Percentiles rank a stretch among this genome's conserved stretches.
These are phyloP conservation scores for Dasyprocta punctata DNA, from an alignment of 2,113 vertebrate genomes.

Conservation along the genomic window DNA sequence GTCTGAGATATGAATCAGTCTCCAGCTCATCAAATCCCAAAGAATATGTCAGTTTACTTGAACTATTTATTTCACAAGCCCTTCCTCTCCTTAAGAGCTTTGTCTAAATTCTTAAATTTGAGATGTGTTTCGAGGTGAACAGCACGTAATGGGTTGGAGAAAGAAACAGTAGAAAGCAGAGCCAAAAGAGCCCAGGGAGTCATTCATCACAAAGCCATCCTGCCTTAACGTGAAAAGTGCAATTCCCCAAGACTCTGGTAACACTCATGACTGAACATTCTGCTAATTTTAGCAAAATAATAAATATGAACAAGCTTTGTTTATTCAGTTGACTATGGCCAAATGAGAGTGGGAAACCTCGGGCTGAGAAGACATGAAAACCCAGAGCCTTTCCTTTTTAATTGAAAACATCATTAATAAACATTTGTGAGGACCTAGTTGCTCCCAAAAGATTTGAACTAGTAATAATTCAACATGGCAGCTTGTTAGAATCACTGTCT, in stretches of 20 bases:
- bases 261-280: background rate
- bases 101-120: background rate
- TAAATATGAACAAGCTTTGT: background rate
- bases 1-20: background rate
- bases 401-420: conserved; percentile 12
- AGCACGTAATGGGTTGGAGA: background rate
- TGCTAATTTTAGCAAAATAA: conserved; percentile 57
- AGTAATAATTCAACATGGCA: background rate
- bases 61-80: background rate
- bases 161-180: background rate
- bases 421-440: background rate
- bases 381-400: background rate
- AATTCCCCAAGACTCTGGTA: background rate
- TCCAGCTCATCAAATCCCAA: background rate
- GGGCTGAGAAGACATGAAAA: background rate
- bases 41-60: background rate
- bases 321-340: background rate
- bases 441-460: background rate
- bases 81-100: background rate
- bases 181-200: background rate
- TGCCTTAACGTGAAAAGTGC: conserved; percentile 54
- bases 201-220: conserved; percentile 27
- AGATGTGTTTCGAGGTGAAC: background rate
- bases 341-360: background rate
- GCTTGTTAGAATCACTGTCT: background rate